Evolutionary conservation across 2,797 vertebrate genomes (phyloP), one percentile per base, ranked within the genome.

Genomic region (Esox lucius): DNA sequence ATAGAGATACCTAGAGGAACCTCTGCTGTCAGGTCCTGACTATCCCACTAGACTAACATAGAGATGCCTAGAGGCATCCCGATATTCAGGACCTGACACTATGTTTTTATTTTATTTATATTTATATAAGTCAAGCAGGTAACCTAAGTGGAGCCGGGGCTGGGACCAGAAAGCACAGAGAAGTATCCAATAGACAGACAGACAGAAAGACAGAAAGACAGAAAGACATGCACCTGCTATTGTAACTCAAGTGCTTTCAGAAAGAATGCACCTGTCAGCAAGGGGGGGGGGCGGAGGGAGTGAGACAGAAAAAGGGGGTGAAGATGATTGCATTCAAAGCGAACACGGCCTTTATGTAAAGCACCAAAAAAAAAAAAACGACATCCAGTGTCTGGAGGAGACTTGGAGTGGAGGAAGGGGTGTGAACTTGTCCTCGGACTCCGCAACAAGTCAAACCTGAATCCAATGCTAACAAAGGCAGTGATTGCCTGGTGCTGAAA

Each of bases 391-490:
- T 79, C 76, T 72, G 79, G 11, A 17, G 74, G 12, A 51, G 39
- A 46, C 26, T 24, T 28, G 42, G 59, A 61, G 49, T 68, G 68
- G 68, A 59, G 28, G 51, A 75, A 68, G 48, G 75, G 76, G 79
- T 81, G 78, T 81, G 79, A 85, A 81, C 80, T 75, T 76, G 85
- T 85, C 69, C 68, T 78, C 83, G n/a, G 70, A 84, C 68, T 79
- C 83, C 70, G 84, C 91, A 93, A 93, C 93, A 85, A 91, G 94
- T 94, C 81, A 87, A 90, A 94, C 94, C 92, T 92, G 94, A 91
- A 92, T 88, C 81, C 73, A 91, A 89, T 88, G 88, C 91, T 89
- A 93, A 92, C 92, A 94, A 91, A 87, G 89, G 89, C 84, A 3
- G 53, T 91, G 91, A 94, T 94, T 94, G 91, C 90, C 86, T 89